Base-by-base conservation (phyloP, 1,140 invertebrate species). In the Harpegnathos saltator region DNA sequence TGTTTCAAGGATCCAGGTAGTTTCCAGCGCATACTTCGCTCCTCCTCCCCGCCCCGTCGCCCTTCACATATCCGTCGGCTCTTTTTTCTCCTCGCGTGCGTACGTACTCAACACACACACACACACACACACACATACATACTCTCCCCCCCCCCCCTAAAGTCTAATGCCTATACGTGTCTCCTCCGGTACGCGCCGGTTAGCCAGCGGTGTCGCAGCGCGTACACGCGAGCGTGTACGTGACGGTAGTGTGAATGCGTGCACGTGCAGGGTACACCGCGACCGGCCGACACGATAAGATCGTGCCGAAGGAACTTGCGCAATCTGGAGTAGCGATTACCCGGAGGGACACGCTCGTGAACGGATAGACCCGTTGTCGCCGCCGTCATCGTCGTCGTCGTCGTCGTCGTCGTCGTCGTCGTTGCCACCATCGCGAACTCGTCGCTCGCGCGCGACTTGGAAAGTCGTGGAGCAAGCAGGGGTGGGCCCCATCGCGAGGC, bases 1-100 rank as follows among this genome's bases (percentile, higher is more conserved):
- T 83, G 82, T 91, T 91, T 93, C 92, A 92, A 93, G 92, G 92
- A 93, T 93, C 89, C 75, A 75, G 56, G 66, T 84, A 89, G 87
- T 86, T 88, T 89, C 88, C 84, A 90, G 72, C 26, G 56, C 44
- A 61, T 56, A 61, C 87, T 83, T 69, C 54, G 63, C 38, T 52
- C 56, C 61, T 17, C 61, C 26, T 29, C 15, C 19, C 19, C 38
- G 4, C 69, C 56, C 14, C 62, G 12, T 33, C 24, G 44, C 52
- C 68, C 62, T 75, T 59, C 62, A 14, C 19, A 26, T 44, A 33
- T 52, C 73, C 78, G 62, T 33, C 38, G 15, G 12, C 50, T 50
- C 24, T 68, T 54, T 69, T 22, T 69, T n/a, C 54, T 22, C 17
- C 22, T 17, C 38, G 48, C 26, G 29, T 44, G 38, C 11, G 38